Conservation (phyloP, 2,113 vertebrate species). For the Nycticorax nycticorax region DNA sequence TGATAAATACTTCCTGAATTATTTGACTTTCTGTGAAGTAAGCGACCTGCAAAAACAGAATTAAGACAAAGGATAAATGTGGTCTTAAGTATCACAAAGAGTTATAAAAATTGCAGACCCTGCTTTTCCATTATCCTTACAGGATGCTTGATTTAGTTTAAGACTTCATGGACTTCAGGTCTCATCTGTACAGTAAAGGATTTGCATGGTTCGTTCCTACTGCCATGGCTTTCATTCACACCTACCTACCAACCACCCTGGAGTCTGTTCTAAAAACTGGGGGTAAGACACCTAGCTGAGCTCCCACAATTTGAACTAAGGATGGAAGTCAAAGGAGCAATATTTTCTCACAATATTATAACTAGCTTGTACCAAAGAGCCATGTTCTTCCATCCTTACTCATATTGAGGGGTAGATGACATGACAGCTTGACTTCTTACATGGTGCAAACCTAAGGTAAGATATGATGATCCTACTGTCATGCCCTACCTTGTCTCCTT, state of each 20-base stretch:
- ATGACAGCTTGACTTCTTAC: accelerated
- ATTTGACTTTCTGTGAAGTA: background rate
- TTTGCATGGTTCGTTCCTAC: background rate
- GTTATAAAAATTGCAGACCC: background rate
- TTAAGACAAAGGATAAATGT: background rate
- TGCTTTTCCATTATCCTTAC: background rate
- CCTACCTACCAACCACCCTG: background rate
- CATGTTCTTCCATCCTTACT: background rate
- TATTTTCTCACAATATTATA: background rate
- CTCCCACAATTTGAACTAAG: background rate
- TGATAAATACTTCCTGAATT: background rate
- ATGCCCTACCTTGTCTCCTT: background rate
- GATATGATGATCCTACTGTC: background rate
- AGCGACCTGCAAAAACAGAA: background rate
- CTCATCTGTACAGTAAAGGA: background rate
- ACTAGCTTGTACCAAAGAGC: background rate
- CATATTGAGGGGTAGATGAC: background rate
- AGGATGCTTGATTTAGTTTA: background rate
- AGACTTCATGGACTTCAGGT: background rate
- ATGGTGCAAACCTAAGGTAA: background rate
- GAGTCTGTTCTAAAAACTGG: background rate
- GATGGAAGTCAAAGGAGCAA: background rate
- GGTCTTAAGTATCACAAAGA: background rate
- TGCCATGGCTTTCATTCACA: background rate
- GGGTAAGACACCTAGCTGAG: background rate